Base-by-base conservation (phyloP, 2,113 vertebrate genomes). In the Hippolais icterina region DNA sequence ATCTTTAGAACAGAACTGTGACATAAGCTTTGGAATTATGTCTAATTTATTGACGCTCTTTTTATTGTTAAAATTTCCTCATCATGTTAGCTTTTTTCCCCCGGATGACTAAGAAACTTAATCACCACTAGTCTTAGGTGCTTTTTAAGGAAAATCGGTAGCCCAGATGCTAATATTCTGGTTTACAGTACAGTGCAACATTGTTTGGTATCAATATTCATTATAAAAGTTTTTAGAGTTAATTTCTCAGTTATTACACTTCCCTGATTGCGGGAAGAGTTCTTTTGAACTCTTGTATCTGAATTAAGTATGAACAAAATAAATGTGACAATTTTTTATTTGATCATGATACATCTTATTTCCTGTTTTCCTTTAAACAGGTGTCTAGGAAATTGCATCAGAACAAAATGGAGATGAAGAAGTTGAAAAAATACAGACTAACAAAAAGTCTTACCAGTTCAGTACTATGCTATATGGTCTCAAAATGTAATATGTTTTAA, bases 401-500 rank as follows among this genome's bases (percentile, higher is more conserved):
- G 64, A 90, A 90, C 41, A 87, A 95, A 75, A 46, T 6, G 63
- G 72, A 95, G 64, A 68, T 92, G 87, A 93, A 87, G 37, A 83
- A 63, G 28, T 25, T 89, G 16, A 46, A 72, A 72, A 93, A 83
- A 65, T 49, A n/a, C 1, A 72, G 19, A 20, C 11, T 41, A 37
- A 64, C 13, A 68, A 60, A 83, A 69, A 78, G 31, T 23, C 10
- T 72, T 53, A 59, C 22, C 47, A 59, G 23, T 49, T 64, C 15
- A 66, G 9, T 54, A 78, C 8, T 46, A 4, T 22, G 20, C 13
- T 70, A 11, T 59, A 46, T 65, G 12, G 4, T 69, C 59, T 83
- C 83, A 87, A 94, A 78, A 29, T 46, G 6, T 47, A 52, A 1
- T 49, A 24, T 56, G 2, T 75, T 91, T 82, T 70, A 78, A 54